Conservation (phyloP, 2,888 invertebrate species). For the Dusona sp. region DNA sequence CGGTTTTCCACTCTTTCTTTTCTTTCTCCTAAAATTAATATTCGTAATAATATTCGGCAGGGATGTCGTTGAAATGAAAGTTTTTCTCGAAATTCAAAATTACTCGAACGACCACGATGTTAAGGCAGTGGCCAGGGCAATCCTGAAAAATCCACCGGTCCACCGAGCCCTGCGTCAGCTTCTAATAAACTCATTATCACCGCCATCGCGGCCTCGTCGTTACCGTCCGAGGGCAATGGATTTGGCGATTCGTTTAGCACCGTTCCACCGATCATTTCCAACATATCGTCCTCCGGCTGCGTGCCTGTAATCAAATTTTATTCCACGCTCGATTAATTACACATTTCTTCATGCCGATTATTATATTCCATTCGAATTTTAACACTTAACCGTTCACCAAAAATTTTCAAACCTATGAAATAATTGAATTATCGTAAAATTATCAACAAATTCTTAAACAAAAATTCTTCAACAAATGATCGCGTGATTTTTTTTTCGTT, state of each 20-base stretch:
- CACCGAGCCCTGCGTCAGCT: slow-evolving; percentile 95
- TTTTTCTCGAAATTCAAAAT: neutral
- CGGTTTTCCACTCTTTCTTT: neutral
- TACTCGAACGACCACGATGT: neutral
- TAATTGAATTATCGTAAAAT: no score
- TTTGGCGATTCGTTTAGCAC: slow-evolving; percentile 85
- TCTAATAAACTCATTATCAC: slow-evolving; percentile 96
- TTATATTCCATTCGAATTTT: no score
- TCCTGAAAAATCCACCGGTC: slow-evolving; percentile 94
- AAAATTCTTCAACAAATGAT: no score
- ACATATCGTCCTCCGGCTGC: slow-evolving; percentile 85
- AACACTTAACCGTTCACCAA: no score
- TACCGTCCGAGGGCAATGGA: slow-evolving; percentile 88
- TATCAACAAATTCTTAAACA: no score
- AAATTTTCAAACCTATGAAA: no score
- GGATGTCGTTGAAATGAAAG: neutral
- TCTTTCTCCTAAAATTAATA: neutral
- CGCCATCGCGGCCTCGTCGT: slow-evolving; percentile 96
- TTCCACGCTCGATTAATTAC: slow-evolving; percentile 52
- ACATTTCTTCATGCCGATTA: no score
- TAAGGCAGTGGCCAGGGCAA: slow-evolving; percentile 94
- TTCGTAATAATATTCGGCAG: neutral
- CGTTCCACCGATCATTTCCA: slow-evolving; percentile 87
- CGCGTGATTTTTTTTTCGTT: no score
- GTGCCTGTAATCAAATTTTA: slow-evolving; percentile 73